These are phyloP conservation scores for Polylopha cassiicola DNA, from an alignment of 2,888 invertebrate species.

Conservation along the genomic window DNA sequence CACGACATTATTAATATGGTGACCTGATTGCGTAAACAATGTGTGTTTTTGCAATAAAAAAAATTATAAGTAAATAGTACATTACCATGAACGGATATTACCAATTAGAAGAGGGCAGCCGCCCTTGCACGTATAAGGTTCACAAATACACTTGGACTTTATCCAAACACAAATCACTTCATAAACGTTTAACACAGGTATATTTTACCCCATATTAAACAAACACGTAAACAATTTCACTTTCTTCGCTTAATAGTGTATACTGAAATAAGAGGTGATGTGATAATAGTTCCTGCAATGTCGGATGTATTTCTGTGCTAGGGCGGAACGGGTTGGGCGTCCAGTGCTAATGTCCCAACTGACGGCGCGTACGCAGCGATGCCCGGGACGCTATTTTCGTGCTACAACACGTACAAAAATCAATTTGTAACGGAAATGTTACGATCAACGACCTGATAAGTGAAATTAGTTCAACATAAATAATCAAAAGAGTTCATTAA, in stretches of 20 bases:
- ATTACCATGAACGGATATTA: constrained; percentile 42
- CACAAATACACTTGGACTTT: constrained; percentile 54
- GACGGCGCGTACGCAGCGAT: constrained; percentile 43
- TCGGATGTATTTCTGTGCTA: constrained; percentile 36
- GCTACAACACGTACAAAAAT: constrained; percentile 71
- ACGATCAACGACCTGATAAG: constrained; percentile 74
- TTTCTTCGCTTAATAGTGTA: no score
- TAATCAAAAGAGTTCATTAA: not conserved
- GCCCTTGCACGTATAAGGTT: constrained; percentile 44
- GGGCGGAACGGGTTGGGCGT: constrained; percentile 39
- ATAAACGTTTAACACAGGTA: constrained; percentile 34
- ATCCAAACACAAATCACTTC: constrained; percentile 49
- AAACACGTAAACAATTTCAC: constrained; percentile 15
- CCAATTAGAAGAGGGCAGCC: constrained; percentile 41
- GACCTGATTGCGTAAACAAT: not conserved
- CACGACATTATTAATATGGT: no score
- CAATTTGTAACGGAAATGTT: constrained; percentile 71
- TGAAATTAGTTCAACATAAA: constrained; percentile 13
- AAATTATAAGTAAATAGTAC: constrained; percentile 6
- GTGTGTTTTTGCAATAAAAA: constrained; percentile 13
- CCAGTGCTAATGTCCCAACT: constrained; percentile 35
- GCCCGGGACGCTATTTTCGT: constrained; percentile 74
- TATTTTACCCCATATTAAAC: constrained; percentile 30
- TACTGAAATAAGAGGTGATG: constrained; percentile 27
- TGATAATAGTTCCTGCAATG: constrained; percentile 34